Evolutionary conservation across 2,797 vertebrate species (phyloP).

Genomic region (Amphiprion clarkii): DNA sequence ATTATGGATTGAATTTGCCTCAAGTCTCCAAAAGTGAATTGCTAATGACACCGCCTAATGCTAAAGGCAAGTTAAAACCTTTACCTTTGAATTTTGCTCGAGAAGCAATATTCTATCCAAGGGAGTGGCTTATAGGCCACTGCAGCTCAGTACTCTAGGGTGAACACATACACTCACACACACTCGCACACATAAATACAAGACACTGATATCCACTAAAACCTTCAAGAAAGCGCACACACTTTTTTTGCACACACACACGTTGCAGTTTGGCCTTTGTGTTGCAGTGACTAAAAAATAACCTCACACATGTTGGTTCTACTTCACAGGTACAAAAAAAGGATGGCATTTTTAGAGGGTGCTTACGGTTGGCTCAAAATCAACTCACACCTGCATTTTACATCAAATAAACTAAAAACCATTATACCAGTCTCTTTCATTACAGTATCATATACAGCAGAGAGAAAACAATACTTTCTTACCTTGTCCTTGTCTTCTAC

Average conservation of each 20-base stretch:
- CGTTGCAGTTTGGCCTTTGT: not conserved
- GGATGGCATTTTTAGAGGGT: not conserved
- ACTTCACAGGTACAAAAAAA: not conserved
- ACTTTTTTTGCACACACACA: not conserved
- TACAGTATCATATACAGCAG: not conserved
- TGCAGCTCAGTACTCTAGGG: constrained; percentile 51
- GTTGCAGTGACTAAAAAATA: not conserved
- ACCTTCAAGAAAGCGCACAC: not conserved
- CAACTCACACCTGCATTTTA: not conserved
- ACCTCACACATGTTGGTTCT: constrained; percentile 13
- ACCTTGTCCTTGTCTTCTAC: constrained; percentile 99
- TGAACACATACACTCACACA: constrained; percentile 20
- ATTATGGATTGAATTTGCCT: constrained; percentile 66
- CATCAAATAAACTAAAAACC: not conserved
- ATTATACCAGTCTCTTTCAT: not conserved
- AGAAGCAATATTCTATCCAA: constrained; percentile 73
- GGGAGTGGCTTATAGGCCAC: constrained; percentile 55
- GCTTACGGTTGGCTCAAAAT: not conserved
- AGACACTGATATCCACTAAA: not conserved
- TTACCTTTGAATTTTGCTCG: constrained; percentile 78
- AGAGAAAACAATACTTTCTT: constrained; percentile 28
- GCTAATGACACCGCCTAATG: constrained; percentile 70
- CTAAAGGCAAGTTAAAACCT: constrained; percentile 76
- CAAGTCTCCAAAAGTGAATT: constrained; percentile 71
- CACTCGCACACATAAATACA: not conserved